Conservation (phyloP, 2,888 invertebrate species). For the Strigamia crassipes region DNA sequence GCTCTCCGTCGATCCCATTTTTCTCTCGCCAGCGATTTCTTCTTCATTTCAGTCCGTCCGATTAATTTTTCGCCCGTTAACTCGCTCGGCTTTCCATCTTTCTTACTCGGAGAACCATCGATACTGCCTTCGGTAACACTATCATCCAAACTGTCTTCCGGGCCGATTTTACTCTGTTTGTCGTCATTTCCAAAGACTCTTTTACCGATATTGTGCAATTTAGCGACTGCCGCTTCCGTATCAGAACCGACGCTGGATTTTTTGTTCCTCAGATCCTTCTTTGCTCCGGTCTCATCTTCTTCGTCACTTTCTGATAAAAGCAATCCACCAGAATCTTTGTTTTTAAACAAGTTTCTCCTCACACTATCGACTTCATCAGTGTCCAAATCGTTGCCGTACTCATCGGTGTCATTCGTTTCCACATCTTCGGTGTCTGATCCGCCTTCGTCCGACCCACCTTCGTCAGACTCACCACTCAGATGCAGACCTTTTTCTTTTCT, state of each 20-base stretch:
- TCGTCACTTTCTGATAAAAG: constrained; percentile 7
- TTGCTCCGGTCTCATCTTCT: background rate
- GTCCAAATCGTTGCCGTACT: background rate
- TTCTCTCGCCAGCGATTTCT: background rate
- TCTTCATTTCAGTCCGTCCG: background rate
- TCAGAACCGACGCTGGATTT: background rate
- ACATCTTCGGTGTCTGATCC: background rate
- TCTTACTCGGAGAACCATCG: background rate
- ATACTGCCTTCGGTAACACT: constrained; percentile 20
- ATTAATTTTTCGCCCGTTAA: background rate
- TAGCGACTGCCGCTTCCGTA: background rate
- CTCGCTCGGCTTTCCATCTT: background rate
- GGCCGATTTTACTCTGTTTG: background rate
- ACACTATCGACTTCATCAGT: background rate
- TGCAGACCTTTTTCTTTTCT: constrained; percentile 10
- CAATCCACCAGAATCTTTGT: background rate
- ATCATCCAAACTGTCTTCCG: background rate
- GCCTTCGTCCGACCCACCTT: constrained; percentile 1
- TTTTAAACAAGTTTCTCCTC: background rate
- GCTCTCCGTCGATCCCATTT: constrained; percentile 16
- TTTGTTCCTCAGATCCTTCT: background rate
- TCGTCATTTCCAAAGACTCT: background rate
- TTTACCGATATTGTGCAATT: background rate
- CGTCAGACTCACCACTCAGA: background rate
- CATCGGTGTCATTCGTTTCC: constrained; percentile 6